phyloP scores from a whole-genome alignment of 35 echinoderm and acorn worm species.

The Heliocidaris erythrogramma region DNA sequence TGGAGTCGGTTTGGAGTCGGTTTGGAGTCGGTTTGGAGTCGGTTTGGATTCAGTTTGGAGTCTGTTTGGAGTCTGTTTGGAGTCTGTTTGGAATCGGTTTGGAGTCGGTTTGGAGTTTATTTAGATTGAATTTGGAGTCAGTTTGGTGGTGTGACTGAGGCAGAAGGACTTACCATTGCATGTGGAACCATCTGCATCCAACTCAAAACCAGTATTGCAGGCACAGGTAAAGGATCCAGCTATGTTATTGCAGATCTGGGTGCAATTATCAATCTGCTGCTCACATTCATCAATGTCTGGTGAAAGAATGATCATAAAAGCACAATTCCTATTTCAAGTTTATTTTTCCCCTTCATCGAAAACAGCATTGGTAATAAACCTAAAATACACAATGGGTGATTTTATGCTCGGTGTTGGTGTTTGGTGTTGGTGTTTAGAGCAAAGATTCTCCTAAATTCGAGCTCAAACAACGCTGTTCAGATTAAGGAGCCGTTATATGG shows the following conservation, averaged over 20 bases:
- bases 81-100: not conserved
- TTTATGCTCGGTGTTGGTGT: too few relatives aligned
- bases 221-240: conserved; percentile 43
- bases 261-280: conserved; percentile 61
- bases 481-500: too few relatives aligned
- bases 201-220: conserved; percentile 64
- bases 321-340: too few relatives aligned
- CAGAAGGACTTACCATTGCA: conserved; percentile 59
- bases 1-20: too few relatives aligned
- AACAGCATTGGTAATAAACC: too few relatives aligned
- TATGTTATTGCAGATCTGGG: conserved; percentile 69
- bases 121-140: not conserved
- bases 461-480: too few relatives aligned
- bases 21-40: too few relatives aligned
- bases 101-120: not conserved
- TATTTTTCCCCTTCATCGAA: too few relatives aligned
- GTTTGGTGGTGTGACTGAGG: not conserved
- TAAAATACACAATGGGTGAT: too few relatives aligned
- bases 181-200: conserved; percentile 24
- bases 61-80: not conserved
- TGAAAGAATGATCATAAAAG: not conserved
- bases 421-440: too few relatives aligned
- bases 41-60: too few relatives aligned
- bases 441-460: too few relatives aligned
- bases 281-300: conserved; percentile 75